Evolutionary conservation across 2,797 vertebrate species (phyloP), one percentile per base, ranked within the genome.

Genomic region (Melanotaenia trifasciata): DNA sequence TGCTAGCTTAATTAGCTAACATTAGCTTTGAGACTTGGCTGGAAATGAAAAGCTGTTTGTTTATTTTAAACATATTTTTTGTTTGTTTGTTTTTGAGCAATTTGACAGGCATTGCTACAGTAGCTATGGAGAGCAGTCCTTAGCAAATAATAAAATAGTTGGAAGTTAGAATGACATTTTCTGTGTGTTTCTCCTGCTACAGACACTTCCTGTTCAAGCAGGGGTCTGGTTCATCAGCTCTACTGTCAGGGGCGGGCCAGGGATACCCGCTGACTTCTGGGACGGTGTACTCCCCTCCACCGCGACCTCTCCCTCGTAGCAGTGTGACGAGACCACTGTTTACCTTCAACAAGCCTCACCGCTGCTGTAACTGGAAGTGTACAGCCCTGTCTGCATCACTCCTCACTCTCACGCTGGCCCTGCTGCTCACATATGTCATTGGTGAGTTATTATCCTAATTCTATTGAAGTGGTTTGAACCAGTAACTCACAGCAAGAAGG

Each of bases 141-240:
- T 14, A 28, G 26, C 8, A 0, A 45, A 14, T 5, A 2, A 9
- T 60, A 24, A 57, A 0, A 36, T 14, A 40, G 40, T 24, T 35
- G n/a, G 30, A 60, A 12, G n/a, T 59, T 35, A 0, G 7, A 71
- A 12, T 74, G 1, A 54, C 32, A 18, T 33, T 56, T 13, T 69
- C 4, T 74, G 28, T 51, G 3, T 76, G 18, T 70, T 64, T 66
- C 43, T 79, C 64, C 62, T 74, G 60, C 71, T 30, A 28, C 83
- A 98, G 97, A 93, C 97, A 98, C 92, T 98, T 98, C 94, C 95
- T 98, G 69, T 98, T 98, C 93, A 98, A 98, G 86, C 97, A 97
- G 5, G 96, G 97, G 87, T 97, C 97, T 67, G 97, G 97, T 40
- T 97, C 97, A 11, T 98, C 97, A 0, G 96, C 97, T 66, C 95